Conservation (phyloP, 2,113 vertebrate genomes). For the Nibea albiflora region DNA sequence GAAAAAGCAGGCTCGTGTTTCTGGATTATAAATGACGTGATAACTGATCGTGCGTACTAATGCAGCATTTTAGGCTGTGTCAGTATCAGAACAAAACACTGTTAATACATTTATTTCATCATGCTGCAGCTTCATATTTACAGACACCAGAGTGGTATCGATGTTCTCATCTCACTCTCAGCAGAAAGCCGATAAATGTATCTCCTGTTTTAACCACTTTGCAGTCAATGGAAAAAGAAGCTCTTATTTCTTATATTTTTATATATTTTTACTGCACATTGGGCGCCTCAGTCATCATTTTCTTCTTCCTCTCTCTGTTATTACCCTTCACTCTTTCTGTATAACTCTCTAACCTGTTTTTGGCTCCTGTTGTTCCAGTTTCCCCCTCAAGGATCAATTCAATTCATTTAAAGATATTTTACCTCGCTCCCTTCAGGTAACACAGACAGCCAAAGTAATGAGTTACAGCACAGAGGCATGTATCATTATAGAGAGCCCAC, state of each 20-base stretch:
- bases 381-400: conserved; percentile 23
- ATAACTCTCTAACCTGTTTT: background rate
- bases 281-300: background rate
- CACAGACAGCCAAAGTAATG: background rate
- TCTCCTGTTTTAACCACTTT: no score
- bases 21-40: no score
- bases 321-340: conserved; percentile 4
- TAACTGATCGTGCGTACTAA: no score
- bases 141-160: no score
- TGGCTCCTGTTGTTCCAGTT: background rate
- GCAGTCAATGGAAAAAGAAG: background rate
- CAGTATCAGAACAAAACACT: no score
- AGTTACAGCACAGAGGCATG: background rate
- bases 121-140: conserved; percentile 2
- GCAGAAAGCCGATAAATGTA: background rate
- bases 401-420: background rate
- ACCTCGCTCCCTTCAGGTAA: background rate
- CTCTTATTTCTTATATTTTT: no score
- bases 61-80: no score
- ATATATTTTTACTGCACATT: no score
- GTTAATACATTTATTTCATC: no score
- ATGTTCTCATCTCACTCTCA: background rate
- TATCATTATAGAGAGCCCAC: conserved; percentile 5
- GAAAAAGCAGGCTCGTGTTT: no score
- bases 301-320: background rate